Conservation (phyloP, 2,797 vertebrate species). For the Lithobates pipiens region DNA sequence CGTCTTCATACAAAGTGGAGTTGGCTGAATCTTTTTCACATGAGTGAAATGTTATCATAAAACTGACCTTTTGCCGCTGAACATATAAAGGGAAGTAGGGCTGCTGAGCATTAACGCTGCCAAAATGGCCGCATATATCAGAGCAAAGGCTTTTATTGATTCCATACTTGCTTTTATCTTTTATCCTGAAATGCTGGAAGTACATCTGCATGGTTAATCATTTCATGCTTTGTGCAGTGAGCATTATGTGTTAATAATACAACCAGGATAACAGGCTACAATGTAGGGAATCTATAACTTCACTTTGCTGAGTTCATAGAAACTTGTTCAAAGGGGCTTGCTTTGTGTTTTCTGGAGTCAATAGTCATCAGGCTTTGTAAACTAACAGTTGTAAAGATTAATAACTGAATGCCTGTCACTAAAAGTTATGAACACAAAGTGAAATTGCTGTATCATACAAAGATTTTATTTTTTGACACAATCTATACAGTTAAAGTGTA, state of each 20-base stretch:
- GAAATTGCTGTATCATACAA: not conserved
- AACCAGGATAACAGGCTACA: not conserved
- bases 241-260: conserved; percentile 28
- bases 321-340: not conserved
- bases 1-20: not conserved
- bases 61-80: conserved; percentile 14
- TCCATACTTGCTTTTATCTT: conserved; percentile 52
- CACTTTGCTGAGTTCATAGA: not conserved
- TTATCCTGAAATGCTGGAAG: not conserved
- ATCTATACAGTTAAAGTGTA: no score
- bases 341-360: not conserved
- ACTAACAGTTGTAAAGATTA: not conserved
- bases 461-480: no score
- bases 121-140: conserved; percentile 20
- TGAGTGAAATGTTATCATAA: conserved; percentile 15
- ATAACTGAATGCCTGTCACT: not conserved
- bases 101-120: conserved; percentile 16
- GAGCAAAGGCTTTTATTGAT: conserved; percentile 31
- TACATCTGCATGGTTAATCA: conserved; percentile 50
- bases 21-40: conserved; percentile 12
- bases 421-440: not conserved
- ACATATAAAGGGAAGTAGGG: not conserved
- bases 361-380: not conserved
- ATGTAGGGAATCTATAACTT: conserved; percentile 2
- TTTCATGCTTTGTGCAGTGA: conserved; percentile 44